phyloP scores from a whole-genome alignment of 2,797 vertebrate species.

The Siniperca obscura region DNA sequence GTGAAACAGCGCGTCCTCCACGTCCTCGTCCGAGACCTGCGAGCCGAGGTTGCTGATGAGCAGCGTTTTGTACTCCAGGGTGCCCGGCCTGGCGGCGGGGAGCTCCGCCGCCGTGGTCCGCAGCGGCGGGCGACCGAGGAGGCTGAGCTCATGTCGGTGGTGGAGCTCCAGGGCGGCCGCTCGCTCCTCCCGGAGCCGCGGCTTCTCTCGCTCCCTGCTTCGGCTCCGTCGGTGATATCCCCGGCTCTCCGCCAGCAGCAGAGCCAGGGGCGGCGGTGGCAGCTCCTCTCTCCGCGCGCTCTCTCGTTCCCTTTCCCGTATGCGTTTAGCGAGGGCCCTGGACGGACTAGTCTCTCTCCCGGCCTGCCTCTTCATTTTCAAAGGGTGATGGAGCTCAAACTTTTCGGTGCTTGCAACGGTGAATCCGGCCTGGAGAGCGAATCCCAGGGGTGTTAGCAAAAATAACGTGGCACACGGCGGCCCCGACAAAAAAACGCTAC shows the following conservation, averaged over 20 bases:
- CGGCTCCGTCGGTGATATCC: constrained; percentile 84
- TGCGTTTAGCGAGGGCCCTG: constrained; percentile 86
- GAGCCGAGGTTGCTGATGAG: constrained; percentile 95
- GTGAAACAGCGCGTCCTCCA: constrained; percentile 96
- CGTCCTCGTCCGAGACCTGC: constrained; percentile 93
- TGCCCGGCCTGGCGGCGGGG: constrained; percentile 71
- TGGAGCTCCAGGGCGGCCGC: constrained; percentile 79
- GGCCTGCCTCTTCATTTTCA: constrained; percentile 93
- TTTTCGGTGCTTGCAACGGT: constrained; percentile 71
- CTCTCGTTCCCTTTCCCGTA: constrained; percentile 85
- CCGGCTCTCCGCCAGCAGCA: constrained; percentile 83
- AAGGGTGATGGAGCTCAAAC: constrained; percentile 79
- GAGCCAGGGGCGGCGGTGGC: constrained; percentile 77
- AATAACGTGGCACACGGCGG: constrained; percentile 24
- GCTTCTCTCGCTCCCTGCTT: constrained; percentile 86
- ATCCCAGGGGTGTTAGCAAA: constrained; percentile 44
- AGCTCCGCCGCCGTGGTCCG: constrained; percentile 69
- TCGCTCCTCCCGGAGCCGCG: constrained; percentile 80
- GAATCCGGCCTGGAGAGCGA: constrained; percentile 57
- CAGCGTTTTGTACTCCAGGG: constrained; percentile 94
- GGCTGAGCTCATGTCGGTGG: constrained; percentile 84
- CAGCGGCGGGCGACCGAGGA: constrained; percentile 81
- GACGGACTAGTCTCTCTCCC: constrained; percentile 91
- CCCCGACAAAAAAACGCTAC: constrained; percentile 14
- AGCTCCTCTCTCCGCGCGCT: constrained; percentile 81